Conservation (phyloP, 2,113 vertebrate species). For the Parotia lawesii region DNA sequence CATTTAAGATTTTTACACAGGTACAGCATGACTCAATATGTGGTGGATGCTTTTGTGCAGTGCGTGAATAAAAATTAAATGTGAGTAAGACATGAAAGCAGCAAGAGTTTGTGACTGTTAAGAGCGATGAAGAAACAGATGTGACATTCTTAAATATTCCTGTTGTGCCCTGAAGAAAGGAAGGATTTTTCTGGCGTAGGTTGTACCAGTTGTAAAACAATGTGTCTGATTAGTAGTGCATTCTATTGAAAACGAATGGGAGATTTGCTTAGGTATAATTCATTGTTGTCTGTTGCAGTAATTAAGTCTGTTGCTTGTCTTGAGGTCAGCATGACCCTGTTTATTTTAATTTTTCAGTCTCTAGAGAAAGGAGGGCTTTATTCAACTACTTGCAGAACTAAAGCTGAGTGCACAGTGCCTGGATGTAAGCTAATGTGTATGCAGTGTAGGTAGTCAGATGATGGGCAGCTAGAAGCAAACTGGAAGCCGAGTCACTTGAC, state of each 20-base stretch:
- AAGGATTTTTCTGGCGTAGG: neutral
- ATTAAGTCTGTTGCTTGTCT: conserved; percentile 41
- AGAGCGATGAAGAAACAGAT: neutral
- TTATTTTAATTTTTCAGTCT: conserved; percentile 17
- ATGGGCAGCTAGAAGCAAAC: neutral
- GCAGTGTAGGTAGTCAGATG: neutral
- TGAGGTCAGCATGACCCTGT: conserved; percentile 48
- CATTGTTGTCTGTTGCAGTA: conserved; percentile 26
- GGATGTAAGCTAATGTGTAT: neutral
- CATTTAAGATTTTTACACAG: neutral
- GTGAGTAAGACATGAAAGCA: neutral
- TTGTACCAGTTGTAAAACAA: conserved; percentile 4
- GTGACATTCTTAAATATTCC: neutral
- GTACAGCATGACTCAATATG: neutral
- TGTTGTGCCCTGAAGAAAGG: neutral
- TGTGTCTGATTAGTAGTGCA: conserved; percentile 25
- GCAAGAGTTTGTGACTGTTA: neutral
- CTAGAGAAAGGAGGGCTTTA: neutral
- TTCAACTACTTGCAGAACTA: neutral
- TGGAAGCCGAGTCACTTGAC: neutral
- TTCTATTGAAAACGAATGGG: conserved; percentile 9
- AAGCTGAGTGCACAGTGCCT: neutral
- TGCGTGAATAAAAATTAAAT: neutral
- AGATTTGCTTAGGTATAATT: conserved; percentile 49
- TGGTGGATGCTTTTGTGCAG: neutral